Conservation (phyloP, 1,140 invertebrate species). For the Hylaeus volcanicus region DNA sequence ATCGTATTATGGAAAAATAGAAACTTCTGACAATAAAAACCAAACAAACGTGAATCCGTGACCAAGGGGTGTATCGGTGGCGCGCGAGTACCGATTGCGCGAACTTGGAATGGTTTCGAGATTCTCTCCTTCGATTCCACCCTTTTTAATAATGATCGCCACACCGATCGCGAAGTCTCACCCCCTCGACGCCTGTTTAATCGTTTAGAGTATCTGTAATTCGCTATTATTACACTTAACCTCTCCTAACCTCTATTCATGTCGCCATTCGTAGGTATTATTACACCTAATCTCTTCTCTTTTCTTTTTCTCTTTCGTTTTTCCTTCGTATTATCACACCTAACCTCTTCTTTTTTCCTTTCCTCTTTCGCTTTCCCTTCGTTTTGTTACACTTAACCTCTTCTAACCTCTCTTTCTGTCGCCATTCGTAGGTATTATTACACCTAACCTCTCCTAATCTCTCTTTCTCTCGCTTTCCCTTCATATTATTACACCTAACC, state of each 20-base stretch:
- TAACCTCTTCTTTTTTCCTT: conserved; percentile 39
- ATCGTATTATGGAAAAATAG: conserved; percentile 81
- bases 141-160: no score
- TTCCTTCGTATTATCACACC: conserved; percentile 8
- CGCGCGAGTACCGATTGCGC: neutral
- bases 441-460: conserved; percentile 43
- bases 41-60: conserved; percentile 78
- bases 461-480: conserved; percentile 38
- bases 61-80: conserved; percentile 59
- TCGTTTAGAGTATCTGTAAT: conserved; percentile 65
- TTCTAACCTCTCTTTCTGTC: conserved; percentile 46
- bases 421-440: no score
- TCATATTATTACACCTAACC: conserved; percentile 42
- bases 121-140: no score
- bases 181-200: conserved; percentile 69
- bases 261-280: no score
- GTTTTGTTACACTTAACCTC: neutral
- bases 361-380: conserved; percentile 25
- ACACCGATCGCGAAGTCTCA: conserved; percentile 1
- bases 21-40: conserved; percentile 81
- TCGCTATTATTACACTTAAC: conserved; percentile 60
- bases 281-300: conserved; percentile 52
- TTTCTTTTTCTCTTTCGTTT: conserved; percentile 37
- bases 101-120: neutral
- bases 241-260: conserved; percentile 31